Base-by-base conservation (phyloP, 64 coral and sea anemone genomes). In the Trachythela sp. region DNA sequence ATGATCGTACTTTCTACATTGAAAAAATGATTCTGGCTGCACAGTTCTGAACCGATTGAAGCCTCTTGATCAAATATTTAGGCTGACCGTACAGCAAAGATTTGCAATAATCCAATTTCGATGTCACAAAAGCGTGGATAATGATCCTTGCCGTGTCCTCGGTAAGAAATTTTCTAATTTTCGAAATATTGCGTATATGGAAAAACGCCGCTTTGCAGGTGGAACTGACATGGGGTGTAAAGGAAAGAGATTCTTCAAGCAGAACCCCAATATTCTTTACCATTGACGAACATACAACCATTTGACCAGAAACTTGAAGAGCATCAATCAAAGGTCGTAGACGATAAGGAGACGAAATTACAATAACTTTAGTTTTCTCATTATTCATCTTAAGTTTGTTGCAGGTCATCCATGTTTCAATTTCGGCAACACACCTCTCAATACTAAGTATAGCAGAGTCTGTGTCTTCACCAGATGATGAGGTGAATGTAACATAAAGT, bases 31-130 rank as follows among this genome's bases (percentile, higher is more conserved):
- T 8, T 70, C 24, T 70, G 24, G 64, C 64, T 9, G 64, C 64
- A 70, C 64, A 70, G 64, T 70, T 70, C 64, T 70, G 64, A n/a
- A 70, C 64, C 8, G 64, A 70, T 70, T 70, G 64, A 70, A 70
- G 64, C 24, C 64, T 70, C 24, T 70, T 70, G 30, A 70, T 8
- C 8, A 70, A 9, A 70, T 70, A 70, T n/a, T 70, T 70, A 9
- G 64, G 64, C 24, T 70, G 64, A n/a, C 24, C 24, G 24, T 70
- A 70, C 24, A 70, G 24, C 24, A 70, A 70, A 70, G 64, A 70
- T 7, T 70, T 70, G 24, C 64, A 70, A n/a, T 70, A 70, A 70
- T 70, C 64, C 24, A 70, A 70, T n/a, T 26, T 70, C 64, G 64
- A 70, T 8, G 18, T 70, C 48, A 49, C 48, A 49, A 49, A 49